Conservation (phyloP, 2,888 invertebrate genomes). For the Phania funesta region DNA sequence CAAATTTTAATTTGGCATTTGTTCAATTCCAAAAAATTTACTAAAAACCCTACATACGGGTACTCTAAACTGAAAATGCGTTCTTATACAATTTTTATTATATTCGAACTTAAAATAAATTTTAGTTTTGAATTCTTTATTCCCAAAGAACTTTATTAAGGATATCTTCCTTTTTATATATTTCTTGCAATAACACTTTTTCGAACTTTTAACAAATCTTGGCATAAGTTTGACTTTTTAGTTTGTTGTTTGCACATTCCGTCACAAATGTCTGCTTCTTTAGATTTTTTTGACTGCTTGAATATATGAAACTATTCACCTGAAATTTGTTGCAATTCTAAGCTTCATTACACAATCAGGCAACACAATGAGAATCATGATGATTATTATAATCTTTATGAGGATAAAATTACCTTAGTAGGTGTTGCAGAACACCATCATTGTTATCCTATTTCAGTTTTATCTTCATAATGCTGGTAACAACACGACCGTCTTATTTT, state of each 20-base stretch:
- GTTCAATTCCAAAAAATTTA: no score
- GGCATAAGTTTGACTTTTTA: conserved; percentile 43
- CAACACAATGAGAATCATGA: conserved; percentile 6
- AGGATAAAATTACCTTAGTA: conserved; percentile 17
- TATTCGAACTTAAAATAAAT: not conserved
- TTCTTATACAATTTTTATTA: no score
- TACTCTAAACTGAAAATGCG: no score
- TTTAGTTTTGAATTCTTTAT: not conserved
- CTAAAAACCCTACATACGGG: no score
- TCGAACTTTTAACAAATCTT: conserved; percentile 44
- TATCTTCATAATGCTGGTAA: conserved; percentile 13
- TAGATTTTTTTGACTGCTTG: not conserved
- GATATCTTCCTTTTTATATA: not conserved
- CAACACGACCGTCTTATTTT: conserved; percentile 43
- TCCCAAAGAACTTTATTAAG: not conserved
- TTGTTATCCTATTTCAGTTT: not conserved
- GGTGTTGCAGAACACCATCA: not conserved
- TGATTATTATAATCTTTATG: conserved; percentile 7
- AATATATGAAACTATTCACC: conserved; percentile 66
- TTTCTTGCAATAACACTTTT: conserved; percentile 19
- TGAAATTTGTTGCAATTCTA: conserved; percentile 69
- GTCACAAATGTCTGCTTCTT: conserved; percentile 53
- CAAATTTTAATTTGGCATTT: no score
- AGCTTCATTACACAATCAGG: conserved; percentile 68
- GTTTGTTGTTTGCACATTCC: conserved; percentile 44